Evolutionary conservation across 2,113 vertebrate species (phyloP), one percentile per base, ranked within the genome.

Genomic region (Reinhardtius hippoglossoides): DNA sequence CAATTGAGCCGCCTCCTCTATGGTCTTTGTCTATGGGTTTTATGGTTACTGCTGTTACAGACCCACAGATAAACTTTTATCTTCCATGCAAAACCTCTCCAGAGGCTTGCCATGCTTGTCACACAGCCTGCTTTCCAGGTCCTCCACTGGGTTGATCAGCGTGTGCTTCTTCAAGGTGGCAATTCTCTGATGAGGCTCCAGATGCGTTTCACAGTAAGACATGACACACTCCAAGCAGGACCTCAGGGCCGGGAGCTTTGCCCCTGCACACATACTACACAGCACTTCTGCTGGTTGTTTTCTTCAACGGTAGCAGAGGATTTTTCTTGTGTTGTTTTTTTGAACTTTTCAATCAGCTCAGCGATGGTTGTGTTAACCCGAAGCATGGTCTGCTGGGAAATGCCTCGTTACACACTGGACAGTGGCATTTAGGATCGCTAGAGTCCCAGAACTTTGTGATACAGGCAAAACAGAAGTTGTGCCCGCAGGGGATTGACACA

Each of bases 151-250:
- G 7, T 63, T 4, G 60, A 91, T 92, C 21, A 92, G 74, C 65
- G 74, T 87, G 82, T 90, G 91, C 37, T 81, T 91, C 74, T 68
- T 87, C 26, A 92, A 58, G 21, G 24, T 37, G 4, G 31, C 0
- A n/a, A 27, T 0, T 9, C 1, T 87, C 56, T 21, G 67, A 72
- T 93, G 92, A 57, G 67, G 88, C 76, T 83, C 42, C 14, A 92
- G 71, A 67, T 90, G 89, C 55, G 12, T 67, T 20, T 74, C n/a
- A 60, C 90, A 91, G 56, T 37, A 91, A 24, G 89, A 90, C 18
- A 2, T 42, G 14, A 87, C 67, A 55, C 89, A 91, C 61, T 80
- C 77, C 16, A 90, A 83, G 61, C 90, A 93, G 35, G 89, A 90
- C 71, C 87, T 89, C 3, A 79, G 0, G 14, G 90, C 90, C 9